These are phyloP conservation scores for Platysternon megacephalum DNA, from an alignment of 2,113 vertebrate genomes.

Conservation along the genomic window DNA sequence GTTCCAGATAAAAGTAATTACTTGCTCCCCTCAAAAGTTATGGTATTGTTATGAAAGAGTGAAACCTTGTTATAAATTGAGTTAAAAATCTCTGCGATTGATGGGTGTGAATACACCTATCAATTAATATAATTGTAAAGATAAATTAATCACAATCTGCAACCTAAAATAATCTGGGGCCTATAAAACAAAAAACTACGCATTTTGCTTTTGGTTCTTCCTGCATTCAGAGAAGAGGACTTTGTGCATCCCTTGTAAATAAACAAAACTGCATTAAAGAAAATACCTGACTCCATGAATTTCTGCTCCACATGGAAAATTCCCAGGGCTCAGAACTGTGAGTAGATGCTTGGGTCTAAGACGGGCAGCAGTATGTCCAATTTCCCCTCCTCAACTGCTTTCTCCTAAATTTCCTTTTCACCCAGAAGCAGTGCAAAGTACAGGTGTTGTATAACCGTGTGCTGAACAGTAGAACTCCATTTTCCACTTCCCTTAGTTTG, in stretches of 20 bases:
- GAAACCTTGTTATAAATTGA: background rate
- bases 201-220: background rate
- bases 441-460: background rate
- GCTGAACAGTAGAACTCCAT: background rate
- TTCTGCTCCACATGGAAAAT: background rate
- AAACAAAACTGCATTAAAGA: background rate
- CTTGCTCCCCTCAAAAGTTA: background rate
- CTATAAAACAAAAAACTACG: background rate
- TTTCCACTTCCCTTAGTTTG: background rate
- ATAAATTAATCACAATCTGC: background rate
- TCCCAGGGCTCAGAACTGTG: background rate
- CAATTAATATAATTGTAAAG: background rate
- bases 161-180: background rate
- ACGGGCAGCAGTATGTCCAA: background rate
- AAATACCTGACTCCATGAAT: background rate
- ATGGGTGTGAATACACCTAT: background rate
- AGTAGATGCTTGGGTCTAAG: background rate
- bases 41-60: background rate
- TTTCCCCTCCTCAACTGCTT: background rate
- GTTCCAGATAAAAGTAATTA: background rate
- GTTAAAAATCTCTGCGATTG: background rate
- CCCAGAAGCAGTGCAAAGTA: background rate
- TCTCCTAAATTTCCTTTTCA: background rate
- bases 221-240: background rate
- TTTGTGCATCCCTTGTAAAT: background rate